Evolutionary conservation across 2,888 invertebrate genomes (phyloP), one percentile per base, ranked within the genome.

Genomic region (Chrysomela aeneicollis): DNA sequence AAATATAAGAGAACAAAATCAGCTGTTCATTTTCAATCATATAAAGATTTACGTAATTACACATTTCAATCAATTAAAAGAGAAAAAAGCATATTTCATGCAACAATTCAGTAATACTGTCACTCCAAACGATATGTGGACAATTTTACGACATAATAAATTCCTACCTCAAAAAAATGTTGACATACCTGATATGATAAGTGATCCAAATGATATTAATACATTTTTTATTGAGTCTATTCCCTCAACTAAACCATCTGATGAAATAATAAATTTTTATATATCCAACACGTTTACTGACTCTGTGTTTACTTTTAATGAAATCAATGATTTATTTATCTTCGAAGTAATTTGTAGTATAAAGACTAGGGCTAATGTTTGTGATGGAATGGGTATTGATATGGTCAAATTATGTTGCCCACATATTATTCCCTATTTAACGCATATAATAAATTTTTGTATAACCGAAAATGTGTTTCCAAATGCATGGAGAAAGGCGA

Each of bases 361-460:
- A n/a, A 37, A n/a, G 46, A 58, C 58, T 58, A 58, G 19, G 15
- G 58, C 46, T 58, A 30, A 18, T 10, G 54, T 32, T n/a, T 54
- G 17, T 54, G 35, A 54, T 54, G 54, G 54, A 15, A 8, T 54
- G 54, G 49, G 46, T 58, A 49, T 58, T 46, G 49, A 46, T 30
- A 47, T 47, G 19, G 49, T 58, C 21, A 26, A 47, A 58, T 42
- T 58, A 8, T 58, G 58, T 47, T 58, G 49, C 15, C 49, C 49
- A 5, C 49, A 26, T 47, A 58, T 49, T 3, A 26, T 58, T 32
- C 30, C 49, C 15, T 57, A 42, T 46, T 17, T 21, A 42, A 55
- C 42, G 10, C 55, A 55, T 17, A 55, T 55, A 21, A 42, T 42
- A 4, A 35, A 55, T 42, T 55, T 37, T 37, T 55, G 55, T 37